A percentile compares a stretch with the other conserved stretches of the same genome.
These are phyloP conservation scores for Deroplatys truncata DNA, from an alignment of 2,888 invertebrate species.

Conservation along the genomic window DNA sequence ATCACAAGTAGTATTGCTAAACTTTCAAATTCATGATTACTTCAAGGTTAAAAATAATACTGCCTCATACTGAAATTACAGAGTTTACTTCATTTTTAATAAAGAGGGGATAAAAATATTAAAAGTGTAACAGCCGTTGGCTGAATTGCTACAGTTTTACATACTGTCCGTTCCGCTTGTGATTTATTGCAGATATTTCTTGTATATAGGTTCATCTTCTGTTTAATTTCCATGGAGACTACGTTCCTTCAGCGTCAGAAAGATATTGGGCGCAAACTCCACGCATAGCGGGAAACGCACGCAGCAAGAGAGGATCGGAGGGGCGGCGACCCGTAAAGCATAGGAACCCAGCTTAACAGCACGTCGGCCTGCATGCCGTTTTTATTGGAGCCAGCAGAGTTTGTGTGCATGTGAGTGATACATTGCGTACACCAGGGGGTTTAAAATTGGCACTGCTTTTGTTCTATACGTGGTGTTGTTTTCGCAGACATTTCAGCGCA, in stretches of 20 bases:
- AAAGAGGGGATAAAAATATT: too few relatives aligned
- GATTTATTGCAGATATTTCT: not conserved
- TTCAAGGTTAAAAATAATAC: too few relatives aligned
- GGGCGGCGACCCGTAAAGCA: not conserved
- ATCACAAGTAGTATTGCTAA: too few relatives aligned
- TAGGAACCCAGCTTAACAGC: not conserved
- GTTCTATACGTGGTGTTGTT: not conserved
- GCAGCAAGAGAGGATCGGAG: not conserved
- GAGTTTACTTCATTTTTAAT: too few relatives aligned
- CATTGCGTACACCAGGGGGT: not conserved
- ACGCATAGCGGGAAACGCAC: not conserved
- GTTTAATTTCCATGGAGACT: not conserved
- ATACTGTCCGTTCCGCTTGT: not conserved
- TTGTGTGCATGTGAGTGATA: not conserved
- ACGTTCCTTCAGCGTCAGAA: not conserved
- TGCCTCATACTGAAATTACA: too few relatives aligned
- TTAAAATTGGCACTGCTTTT: not conserved
- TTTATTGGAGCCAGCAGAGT: not conserved
- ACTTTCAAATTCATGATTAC: too few relatives aligned
- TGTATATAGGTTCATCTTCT: not conserved
- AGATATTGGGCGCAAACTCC: not conserved
- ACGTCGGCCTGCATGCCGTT: not conserved
- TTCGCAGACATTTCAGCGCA: not conserved
- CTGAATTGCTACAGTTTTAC: too few relatives aligned
- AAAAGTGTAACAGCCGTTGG: too few relatives aligned